Evolutionary conservation across 2,113 vertebrate genomes (phyloP).

Genomic region (Callaeas wilsoni): DNA sequence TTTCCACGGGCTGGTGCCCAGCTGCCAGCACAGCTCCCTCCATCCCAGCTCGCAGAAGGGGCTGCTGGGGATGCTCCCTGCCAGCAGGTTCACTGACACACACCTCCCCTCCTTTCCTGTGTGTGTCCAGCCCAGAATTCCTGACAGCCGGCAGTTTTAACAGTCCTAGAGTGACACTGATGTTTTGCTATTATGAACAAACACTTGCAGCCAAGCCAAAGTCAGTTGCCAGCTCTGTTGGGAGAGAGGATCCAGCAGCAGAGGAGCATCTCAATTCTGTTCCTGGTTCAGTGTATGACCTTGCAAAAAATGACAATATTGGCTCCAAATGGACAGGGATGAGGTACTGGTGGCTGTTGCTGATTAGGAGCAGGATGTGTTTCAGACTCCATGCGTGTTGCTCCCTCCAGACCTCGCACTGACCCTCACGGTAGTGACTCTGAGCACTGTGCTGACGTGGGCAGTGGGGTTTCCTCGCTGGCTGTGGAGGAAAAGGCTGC

Average conservation of each 20-base stretch:
- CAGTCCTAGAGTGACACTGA: not conserved
- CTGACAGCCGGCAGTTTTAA: not conserved
- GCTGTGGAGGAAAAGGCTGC: not conserved
- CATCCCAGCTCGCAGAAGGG: not conserved
- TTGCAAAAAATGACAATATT: not conserved
- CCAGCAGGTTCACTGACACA: not conserved
- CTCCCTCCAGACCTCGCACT: not conserved
- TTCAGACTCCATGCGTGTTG: not conserved
- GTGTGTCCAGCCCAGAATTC: not conserved
- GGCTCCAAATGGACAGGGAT: not conserved
- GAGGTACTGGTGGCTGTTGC: not conserved
- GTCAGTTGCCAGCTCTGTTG: not conserved
- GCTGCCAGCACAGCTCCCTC: not conserved
- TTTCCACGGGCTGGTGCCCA: not conserved
- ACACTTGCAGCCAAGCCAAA: not conserved
- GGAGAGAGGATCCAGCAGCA: not conserved
- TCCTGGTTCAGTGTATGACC: not conserved
- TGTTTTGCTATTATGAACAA: not conserved
- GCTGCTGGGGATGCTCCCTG: not conserved
- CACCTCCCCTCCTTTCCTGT: not conserved
- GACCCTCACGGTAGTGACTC: not conserved
- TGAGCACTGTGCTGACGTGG: not conserved
- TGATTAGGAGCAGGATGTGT: constrained; percentile 11
- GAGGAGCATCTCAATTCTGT: not conserved
- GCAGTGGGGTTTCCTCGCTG: not conserved